Percentiles rank a stretch among this genome's conserved stretches.
Conservation (phyloP, 2,888 invertebrate species). For the Lepas anatifera region DNA sequence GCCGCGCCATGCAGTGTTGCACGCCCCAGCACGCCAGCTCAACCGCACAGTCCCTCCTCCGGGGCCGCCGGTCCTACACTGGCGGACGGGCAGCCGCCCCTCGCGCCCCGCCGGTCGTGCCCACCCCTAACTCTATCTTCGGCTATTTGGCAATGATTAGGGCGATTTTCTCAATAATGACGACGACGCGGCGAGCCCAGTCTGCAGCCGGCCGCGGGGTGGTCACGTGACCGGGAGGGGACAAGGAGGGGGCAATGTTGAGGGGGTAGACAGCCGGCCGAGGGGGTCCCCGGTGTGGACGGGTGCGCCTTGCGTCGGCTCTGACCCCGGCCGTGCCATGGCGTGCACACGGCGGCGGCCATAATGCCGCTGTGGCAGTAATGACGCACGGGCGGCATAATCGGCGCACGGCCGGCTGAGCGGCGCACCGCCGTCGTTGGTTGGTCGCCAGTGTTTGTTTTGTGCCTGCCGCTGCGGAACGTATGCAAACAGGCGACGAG, state of each 20-base stretch:
- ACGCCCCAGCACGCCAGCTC: neutral
- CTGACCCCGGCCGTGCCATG: neutral
- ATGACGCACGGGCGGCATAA: neutral
- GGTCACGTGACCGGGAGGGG: no score
- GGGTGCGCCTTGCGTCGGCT: no score
- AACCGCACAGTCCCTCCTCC: neutral
- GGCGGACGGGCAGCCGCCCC: neutral
- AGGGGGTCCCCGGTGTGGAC: no score
- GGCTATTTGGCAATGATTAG: conserved; percentile 11
- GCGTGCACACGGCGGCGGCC: neutral
- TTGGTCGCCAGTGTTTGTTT: neutral
- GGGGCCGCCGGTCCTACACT: neutral
- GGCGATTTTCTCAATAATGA: conserved; percentile 12
- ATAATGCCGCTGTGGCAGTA: neutral
- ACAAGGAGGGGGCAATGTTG: no score
- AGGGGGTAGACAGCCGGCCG: no score
- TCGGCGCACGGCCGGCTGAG: neutral
- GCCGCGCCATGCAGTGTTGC: neutral
- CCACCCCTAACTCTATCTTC: neutral
- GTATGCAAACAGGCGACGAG: conserved; percentile 6
- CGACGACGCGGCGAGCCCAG: neutral
- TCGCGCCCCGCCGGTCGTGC: neutral
- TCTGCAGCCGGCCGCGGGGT: neutral
- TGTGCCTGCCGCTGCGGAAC: neutral
- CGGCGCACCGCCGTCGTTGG: neutral